phyloP scores from a whole-genome alignment of 2,797 vertebrate species.

The Iguana delicatissima region DNA sequence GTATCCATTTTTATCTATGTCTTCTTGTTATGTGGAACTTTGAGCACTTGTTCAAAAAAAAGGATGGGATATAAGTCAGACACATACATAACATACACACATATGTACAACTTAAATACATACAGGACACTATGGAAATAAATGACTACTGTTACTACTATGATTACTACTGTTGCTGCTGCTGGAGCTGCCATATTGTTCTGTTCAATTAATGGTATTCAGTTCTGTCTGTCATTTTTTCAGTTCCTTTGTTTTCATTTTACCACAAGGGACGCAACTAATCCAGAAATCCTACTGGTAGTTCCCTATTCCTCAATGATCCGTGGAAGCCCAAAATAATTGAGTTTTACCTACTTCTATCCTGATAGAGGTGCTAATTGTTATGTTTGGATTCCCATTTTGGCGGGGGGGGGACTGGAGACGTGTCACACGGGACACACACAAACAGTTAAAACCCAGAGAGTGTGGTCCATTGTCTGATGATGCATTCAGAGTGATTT shows the following conservation, averaged over 20 bases:
- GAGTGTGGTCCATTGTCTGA: neutral
- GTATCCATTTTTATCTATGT: too few species aligned
- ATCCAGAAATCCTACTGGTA: neutral
- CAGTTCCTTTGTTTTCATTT: neutral
- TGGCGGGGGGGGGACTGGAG: accelerated
- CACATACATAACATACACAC: too few species aligned
- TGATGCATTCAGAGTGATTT: neutral
- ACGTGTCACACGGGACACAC: neutral
- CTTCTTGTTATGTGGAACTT: neutral
- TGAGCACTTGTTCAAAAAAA: neutral
- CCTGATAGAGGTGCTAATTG: neutral
- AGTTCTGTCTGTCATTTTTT: neutral
- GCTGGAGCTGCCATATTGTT: neutral
- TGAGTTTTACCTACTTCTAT: neutral
- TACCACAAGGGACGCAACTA: neutral
- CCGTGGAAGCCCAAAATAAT: neutral
- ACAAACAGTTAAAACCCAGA: neutral
- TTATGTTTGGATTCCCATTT: neutral
- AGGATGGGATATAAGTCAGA: too few species aligned
- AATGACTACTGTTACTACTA: too few species aligned
- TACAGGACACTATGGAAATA: too few species aligned
- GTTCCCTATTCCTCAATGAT: neutral
- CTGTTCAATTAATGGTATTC: neutral
- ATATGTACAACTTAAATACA: too few species aligned
- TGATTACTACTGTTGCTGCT: too few species aligned